Evolutionary conservation across 2,888 invertebrate species (phyloP).

Genomic region (Dryococelus australis): DNA sequence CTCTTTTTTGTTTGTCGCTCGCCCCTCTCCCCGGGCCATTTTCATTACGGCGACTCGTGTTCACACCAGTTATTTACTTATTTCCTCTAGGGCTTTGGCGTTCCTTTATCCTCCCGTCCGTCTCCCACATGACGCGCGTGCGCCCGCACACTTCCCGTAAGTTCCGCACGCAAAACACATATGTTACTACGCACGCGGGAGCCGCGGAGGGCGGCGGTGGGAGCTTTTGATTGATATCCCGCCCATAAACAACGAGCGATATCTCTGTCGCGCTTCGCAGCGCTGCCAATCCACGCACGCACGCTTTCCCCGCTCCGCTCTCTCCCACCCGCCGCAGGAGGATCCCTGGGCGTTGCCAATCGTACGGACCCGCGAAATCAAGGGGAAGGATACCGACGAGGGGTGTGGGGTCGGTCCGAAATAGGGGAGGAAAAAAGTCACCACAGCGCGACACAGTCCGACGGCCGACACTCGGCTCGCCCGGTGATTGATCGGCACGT

Average conservation of each 20-base stretch:
- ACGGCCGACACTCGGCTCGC: neutral
- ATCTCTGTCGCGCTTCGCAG: slow-evolving; percentile 10
- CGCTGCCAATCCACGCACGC: neutral
- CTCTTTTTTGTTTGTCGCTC: slow-evolving; percentile 4
- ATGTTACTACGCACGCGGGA: neutral
- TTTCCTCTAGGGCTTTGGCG: slow-evolving; percentile 21
- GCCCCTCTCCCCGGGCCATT: neutral
- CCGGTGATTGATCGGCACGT: slow-evolving; percentile 22
- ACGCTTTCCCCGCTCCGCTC: neutral
- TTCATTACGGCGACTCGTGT: slow-evolving; percentile 22
- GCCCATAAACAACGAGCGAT: slow-evolving; percentile 22
- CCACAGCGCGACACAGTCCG: neutral
- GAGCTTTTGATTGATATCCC: slow-evolving; percentile 17
- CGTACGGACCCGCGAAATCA: neutral
- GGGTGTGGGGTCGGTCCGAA: neutral
- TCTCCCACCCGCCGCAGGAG: neutral
- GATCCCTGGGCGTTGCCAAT: slow-evolving; percentile 4
- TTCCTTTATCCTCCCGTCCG: slow-evolving; percentile 5
- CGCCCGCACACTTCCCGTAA: slow-evolving; percentile 12
- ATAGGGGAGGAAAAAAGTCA: neutral
- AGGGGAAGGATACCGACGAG: neutral
- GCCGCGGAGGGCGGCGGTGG: neutral
- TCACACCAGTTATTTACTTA: slow-evolving; percentile 27
- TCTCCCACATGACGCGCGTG: neutral
- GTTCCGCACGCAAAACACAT: slow-evolving; percentile 27